Conservation (phyloP, 2,113 vertebrate genomes). For the Oreochromis aureus region DNA sequence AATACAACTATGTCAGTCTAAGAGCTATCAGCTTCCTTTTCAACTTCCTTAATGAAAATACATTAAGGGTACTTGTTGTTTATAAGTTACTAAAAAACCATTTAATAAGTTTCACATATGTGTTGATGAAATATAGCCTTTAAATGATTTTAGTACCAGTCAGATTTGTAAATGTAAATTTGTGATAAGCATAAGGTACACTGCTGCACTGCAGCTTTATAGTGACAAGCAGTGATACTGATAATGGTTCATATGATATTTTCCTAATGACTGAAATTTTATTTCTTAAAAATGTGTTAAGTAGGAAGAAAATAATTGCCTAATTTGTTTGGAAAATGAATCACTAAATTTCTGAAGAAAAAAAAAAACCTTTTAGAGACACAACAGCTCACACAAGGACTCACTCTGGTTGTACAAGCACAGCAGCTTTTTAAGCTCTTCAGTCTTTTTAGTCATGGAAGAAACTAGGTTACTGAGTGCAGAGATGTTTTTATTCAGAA, state of each 20-base stretch:
- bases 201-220: background rate
- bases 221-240: background rate
- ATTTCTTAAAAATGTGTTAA: background rate
- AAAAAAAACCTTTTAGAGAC: background rate
- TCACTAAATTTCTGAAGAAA: accelerated
- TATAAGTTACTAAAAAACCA: background rate
- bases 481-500: background rate
- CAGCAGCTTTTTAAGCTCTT: background rate
- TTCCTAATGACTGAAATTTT: background rate
- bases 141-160: background rate
- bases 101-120: background rate
- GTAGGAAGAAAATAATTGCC: background rate
- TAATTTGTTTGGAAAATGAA: background rate
- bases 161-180: background rate
- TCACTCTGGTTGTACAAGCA: background rate
- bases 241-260: background rate
- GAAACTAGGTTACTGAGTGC: no score
- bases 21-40: background rate
- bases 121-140: background rate
- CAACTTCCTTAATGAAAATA: background rate
- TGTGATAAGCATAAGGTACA: background rate
- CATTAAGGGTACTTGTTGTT: background rate
- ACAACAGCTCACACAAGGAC: background rate
- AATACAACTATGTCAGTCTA: background rate
- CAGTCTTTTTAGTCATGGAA: no score